Base-by-base conservation (phyloP, 1,140 invertebrate genomes). In the Eufriesea mexicana region DNA sequence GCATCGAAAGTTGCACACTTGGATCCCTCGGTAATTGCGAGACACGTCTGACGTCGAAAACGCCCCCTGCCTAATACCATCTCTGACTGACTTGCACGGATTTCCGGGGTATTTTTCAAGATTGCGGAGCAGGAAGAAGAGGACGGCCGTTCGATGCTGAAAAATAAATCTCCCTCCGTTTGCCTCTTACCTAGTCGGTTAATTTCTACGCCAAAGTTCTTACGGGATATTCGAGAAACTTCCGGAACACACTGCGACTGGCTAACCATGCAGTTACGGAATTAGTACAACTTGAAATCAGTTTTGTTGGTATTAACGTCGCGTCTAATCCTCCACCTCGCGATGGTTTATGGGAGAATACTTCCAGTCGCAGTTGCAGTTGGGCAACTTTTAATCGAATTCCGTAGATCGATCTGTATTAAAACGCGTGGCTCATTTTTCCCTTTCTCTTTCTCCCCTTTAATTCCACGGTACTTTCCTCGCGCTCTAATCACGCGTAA, bases 361-460 rank as follows among this genome's bases (percentile, higher is more conserved):
- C 59, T 25, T 25, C 0, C n/a, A 25, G 16, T 67, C 6, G 8
- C 47, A 67, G 49, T 47, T 23, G 2, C 8, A n/a, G n/a, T n/a
- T n/a, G 20, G 1, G 35, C 35, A 80, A 80, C 57, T 80, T 80
- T 80, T 80, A 80, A 80, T 80, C 64, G 47, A 73, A 74, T 74
- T 80, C 18, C 28, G 12, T 45, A 28, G 7, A 18, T 64, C 57
- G 20, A 47, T 20, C n/a, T 51, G 8, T 64, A 42, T 80, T 45
- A 18, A 51, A 16, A 16, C 23, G 18, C 28, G 14, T 0, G 14
- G 8, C 16, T 49, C 49, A 14, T 55, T 42, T 20, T 55, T 9
- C 55, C 5, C 35, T 35, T 62, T 5, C 7, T 62, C 25, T n/a
- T 8, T 0, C 10, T 7, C 4, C 12, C n/a, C 20, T 5, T 45